phyloP scores from a whole-genome alignment of 2,113 vertebrate species.

The Scopus umbretta region DNA sequence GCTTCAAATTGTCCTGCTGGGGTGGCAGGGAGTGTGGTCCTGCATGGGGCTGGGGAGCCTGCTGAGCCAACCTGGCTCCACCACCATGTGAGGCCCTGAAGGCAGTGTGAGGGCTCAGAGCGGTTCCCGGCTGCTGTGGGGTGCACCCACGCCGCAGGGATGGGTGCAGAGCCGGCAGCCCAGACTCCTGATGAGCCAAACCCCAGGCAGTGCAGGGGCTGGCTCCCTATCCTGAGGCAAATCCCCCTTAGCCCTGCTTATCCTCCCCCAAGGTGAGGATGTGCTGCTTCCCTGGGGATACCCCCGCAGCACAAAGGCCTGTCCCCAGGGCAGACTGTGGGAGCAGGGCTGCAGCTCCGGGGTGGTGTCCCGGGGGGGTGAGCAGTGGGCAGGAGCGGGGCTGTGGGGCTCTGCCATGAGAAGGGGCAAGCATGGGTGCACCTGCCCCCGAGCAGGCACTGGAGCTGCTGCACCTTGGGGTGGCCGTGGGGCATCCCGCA shows the following conservation, averaged over 20 bases:
- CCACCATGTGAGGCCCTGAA: neutral
- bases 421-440: neutral
- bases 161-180: neutral
- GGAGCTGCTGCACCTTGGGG: neutral
- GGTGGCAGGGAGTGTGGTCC: neutral
- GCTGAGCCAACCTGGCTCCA: neutral
- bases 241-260: neutral
- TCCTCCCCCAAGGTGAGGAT: neutral
- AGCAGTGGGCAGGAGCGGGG: rapidly evolving
- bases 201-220: neutral
- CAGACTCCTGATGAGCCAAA: neutral
- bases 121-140: rapidly evolving
- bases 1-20: neutral
- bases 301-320: neutral
- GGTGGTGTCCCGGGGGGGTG: rapidly evolving
- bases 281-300: neutral
- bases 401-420: neutral
- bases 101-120: neutral
- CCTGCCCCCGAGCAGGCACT: neutral
- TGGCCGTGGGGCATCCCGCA: neutral
- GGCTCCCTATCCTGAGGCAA: neutral
- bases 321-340: neutral
- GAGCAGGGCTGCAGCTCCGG: neutral
- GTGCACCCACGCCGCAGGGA: neutral
- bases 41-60: neutral